A percentile compares a stretch with the other conserved stretches of the same genome.
These are phyloP conservation scores for Terebella lapidaria DNA, from an alignment of 2,888 invertebrate genomes.

Conservation along the genomic window DNA sequence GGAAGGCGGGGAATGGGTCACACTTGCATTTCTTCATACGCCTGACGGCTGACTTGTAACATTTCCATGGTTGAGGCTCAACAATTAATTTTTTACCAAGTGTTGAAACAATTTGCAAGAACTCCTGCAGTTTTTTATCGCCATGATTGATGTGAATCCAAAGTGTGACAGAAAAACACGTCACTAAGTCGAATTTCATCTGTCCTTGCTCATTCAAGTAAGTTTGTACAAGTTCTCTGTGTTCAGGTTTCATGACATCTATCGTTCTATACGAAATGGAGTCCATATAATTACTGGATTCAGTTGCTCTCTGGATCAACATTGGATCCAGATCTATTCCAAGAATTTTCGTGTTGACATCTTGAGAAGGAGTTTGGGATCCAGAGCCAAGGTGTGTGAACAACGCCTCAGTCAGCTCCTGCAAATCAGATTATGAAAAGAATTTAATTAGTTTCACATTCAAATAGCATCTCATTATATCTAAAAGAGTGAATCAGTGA, in stretches of 20 bases:
- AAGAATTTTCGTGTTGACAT: too few species aligned
- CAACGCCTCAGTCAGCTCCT: too few species aligned
- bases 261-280: conserved; percentile 12
- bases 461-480: too few species aligned
- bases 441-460: too few species aligned
- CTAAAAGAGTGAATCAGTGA: too few species aligned
- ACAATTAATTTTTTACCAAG: conserved; percentile 63
- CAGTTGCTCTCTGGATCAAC: conserved; percentile 65
- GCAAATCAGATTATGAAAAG: too few species aligned
- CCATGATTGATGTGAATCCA: conserved; percentile 85
- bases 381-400: too few species aligned
- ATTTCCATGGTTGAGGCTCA: conserved; percentile 83
- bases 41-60: conserved; percentile 71
- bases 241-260: conserved; percentile 45
- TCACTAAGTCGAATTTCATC: conserved; percentile 47
- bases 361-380: too few species aligned
- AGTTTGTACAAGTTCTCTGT: conserved; percentile 60
- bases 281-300: conserved; percentile 4
- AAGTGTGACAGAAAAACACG: conserved; percentile 82
- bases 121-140: conserved; percentile 65
- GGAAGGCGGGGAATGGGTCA: conserved; percentile 62
- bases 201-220: conserved; percentile 6
- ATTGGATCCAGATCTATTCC: conserved; percentile 72
- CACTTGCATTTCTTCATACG: conserved; percentile 64
- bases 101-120: conserved; percentile 61